Evolutionary conservation across 1,140 invertebrate genomes (phyloP), one percentile per base, ranked within the genome.

Genomic region (Orchestia grillus): DNA sequence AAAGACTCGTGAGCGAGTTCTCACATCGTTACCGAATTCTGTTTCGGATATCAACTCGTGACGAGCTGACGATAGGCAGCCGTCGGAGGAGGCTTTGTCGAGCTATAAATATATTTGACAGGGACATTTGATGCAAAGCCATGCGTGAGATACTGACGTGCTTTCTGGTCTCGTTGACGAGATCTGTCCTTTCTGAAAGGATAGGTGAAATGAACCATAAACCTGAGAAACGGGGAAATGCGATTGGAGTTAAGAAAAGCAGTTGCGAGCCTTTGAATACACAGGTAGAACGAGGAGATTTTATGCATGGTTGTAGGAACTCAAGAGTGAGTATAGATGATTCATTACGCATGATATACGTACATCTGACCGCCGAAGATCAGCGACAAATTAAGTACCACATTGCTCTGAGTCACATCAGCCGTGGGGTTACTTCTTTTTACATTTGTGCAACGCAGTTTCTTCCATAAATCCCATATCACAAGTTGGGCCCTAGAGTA

Each of bases 381-480:
- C 62, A 77, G 28, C 62, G 62, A 77, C 36, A 36, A 15, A 77
- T 77, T 77, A 77, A 77, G 62, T 28, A 3, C 15, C 15, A 19
- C 62, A 8, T 53, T 23, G 1, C 62, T 36, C 15, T 8, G 28
- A 77, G 11, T 77, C 62, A 77, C 1, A 3, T 15, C 62, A 77
- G 62, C 28, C 11, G 62, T 15, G 3, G 3, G 15, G 11, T 77
- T 28, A 36, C 62, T 77, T 3, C 15, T 77, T 77, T 77, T 77
- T 77, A 23, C 11, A 28, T 77, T 53, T 77, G 15, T 44, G 88
- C 88, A 44, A 28, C 42, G 88, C 88, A 41, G 88, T 90, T 90
- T n/a, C n/a, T n/a, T 90, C 43, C 88, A 90, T 90, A 90, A 44
- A 41, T 90, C 88, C 41, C 88, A 90, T 41, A 44, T 90, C 88